phyloP scores from a whole-genome alignment of 2,797 vertebrate genomes.

The Podargus strigoides region DNA sequence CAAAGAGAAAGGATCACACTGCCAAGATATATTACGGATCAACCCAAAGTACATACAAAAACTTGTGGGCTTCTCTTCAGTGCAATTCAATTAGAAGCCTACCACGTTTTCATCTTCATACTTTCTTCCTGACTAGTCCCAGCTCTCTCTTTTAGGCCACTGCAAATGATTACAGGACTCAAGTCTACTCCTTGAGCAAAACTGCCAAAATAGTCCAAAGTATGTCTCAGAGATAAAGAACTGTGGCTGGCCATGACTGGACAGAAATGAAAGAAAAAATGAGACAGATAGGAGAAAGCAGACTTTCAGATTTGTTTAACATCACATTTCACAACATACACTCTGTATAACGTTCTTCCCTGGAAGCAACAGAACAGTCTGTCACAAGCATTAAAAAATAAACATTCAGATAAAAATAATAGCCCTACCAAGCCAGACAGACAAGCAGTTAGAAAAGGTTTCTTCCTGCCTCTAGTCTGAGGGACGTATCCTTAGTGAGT shows the following conservation, averaged over 20 bases:
- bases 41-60: background rate
- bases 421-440: background rate
- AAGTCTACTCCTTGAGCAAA: background rate
- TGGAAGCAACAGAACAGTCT: conserved; percentile 22
- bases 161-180: background rate
- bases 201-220: background rate
- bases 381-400: conserved; percentile 9
- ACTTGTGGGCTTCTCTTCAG: background rate
- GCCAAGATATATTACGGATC: rapidly evolving
- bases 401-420: conserved; percentile 1
- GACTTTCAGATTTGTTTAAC: conserved; percentile 24
- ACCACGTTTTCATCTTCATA: background rate
- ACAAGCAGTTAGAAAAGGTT: conserved; percentile 1
- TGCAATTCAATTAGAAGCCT: background rate
- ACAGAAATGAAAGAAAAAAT: background rate
- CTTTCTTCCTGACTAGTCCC: background rate
- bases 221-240: background rate
- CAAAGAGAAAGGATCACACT: background rate
- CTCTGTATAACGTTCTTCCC: background rate
- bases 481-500: rapidly evolving
- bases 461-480: background rate
- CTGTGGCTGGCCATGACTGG: background rate
- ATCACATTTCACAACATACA: background rate
- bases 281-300: background rate
- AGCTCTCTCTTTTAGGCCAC: background rate